Evolutionary conservation across 2,888 invertebrate genomes (phyloP), one percentile per base, ranked within the genome.

Genomic region (Halictus ligatus): DNA sequence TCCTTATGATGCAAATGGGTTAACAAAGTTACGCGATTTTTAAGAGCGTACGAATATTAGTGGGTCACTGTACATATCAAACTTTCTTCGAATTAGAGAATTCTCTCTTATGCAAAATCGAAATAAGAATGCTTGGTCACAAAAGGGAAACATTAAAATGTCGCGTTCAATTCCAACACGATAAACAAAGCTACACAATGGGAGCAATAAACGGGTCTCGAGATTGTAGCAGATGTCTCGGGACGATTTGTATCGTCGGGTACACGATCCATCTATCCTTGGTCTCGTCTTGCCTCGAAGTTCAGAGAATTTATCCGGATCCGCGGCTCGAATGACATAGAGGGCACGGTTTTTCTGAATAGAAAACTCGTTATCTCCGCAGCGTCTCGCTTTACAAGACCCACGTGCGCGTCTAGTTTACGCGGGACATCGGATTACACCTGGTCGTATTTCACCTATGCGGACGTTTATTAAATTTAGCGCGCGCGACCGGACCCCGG

Each of bases 321-420:
- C 21, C 69, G 7, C 60, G 48, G 73, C 74, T 87, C 87, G 71
- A 40, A 48, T 87, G 35, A 81, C 83, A 73, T 43, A 64, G 75
- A 64, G 80, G 73, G 35, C 81, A 82, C 75, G 83, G 73, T 86
- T 90, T 90, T 90, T 86, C 84, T 81, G 64, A 81, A 89, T 81
- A 89, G 82, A 89, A 84, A 82, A 40, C 85, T 84, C 76, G 74
- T 84, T 89, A 87, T 90, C 87, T 79, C 75, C 64, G 75, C 40
- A 50, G 60, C 85, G 82, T 85, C 82, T 90, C 89, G 78, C 75
- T 86, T 90, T 91, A 90, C 90, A 84, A 74, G 83, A 82, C 91
- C 91, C 90, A 90, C 88, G 91, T 88, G 90, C 88, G 90, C 82
- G 74, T 78, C 81, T 80, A 81, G 77, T 85, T 88, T 85, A 80